Percentiles rank a stretch among this genome's conserved stretches.
Conservation (phyloP, 2,113 vertebrate species). For the Synodontis membranacea region DNA sequence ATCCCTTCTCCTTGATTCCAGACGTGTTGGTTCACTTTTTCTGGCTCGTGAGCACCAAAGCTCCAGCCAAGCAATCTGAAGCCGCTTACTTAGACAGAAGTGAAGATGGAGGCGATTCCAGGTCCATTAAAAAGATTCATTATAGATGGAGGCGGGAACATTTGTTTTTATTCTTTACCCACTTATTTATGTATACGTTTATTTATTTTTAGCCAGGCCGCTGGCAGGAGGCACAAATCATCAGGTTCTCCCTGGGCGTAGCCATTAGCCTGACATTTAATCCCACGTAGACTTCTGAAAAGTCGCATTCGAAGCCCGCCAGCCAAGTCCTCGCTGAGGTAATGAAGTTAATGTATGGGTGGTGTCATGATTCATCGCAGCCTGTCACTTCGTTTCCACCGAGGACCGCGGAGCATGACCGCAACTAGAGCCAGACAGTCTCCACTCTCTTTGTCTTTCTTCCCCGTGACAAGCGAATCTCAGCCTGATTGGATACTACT, state of each 20-base stretch:
- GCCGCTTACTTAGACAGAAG: constrained; percentile 50
- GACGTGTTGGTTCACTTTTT: constrained; percentile 54
- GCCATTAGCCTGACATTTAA: constrained; percentile 61
- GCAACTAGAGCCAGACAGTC: constrained; percentile 16
- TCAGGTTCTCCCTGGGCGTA: constrained; percentile 42
- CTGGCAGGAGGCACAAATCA: constrained; percentile 58
- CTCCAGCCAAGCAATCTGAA: constrained; percentile 52
- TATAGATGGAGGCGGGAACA: constrained; percentile 50
- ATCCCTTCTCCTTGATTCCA: constrained; percentile 55
- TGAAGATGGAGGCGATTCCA: constrained; percentile 49
- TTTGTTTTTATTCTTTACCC: constrained; percentile 53
- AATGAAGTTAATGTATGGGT: constrained; percentile 55
- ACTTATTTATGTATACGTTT: constrained; percentile 46
- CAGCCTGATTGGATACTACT: constrained; percentile 35
- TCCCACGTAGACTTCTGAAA: constrained; percentile 53
- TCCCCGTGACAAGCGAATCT: constrained; percentile 4
- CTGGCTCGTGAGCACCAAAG: constrained; percentile 25
- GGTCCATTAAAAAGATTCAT: constrained; percentile 63
- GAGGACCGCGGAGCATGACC: constrained; percentile 21
- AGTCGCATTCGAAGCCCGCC: constrained; percentile 48
- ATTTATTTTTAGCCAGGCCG: constrained; percentile 20
- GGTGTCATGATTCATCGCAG: constrained; percentile 50
- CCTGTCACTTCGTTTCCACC: constrained; percentile 28
- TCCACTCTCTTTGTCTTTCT: constrained; percentile 17
- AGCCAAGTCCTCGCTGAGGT: constrained; percentile 41